These are phyloP conservation scores for Shargacucullia verbasci DNA, from an alignment of 2,888 invertebrate species.

Conservation along the genomic window DNA sequence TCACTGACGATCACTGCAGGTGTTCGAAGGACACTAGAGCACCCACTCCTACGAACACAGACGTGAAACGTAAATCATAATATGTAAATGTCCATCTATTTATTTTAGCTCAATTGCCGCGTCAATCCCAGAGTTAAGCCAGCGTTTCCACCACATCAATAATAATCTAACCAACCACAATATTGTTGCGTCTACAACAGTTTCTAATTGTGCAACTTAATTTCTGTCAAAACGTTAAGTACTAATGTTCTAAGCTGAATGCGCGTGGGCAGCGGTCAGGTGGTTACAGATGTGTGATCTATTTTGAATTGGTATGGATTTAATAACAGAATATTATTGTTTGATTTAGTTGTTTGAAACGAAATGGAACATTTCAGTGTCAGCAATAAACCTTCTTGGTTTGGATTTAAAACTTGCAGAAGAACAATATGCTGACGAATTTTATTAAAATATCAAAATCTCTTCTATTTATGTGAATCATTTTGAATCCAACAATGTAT, in stretches of 20 bases:
- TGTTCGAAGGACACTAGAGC: conserved; percentile 9
- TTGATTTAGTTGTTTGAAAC: conserved; percentile 17
- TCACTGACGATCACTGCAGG: conserved; percentile 16
- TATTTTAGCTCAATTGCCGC: conserved; percentile 33
- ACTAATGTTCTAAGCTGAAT: conserved; percentile 32
- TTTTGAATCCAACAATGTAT: no score
- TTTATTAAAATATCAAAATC: no score
- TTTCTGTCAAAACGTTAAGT: conserved; percentile 51
- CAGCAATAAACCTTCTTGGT: no score
- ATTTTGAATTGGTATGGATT: conserved; percentile 37
- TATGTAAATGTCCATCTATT: conserved; percentile 35
- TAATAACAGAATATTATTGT: conserved; percentile 24
- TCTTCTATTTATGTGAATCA: no score
- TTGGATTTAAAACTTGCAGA: no score
- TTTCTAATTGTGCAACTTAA: conserved; percentile 52
- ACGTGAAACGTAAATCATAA: conserved; percentile 24
- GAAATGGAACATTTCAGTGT: no score
- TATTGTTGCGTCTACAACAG: conserved; percentile 31
- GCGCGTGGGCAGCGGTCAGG: conserved; percentile 55
- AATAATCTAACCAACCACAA: conserved; percentile 25
- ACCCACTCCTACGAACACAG: neutral
- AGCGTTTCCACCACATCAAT: conserved; percentile 36
- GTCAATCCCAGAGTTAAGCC: conserved; percentile 27
- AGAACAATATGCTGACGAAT: no score
- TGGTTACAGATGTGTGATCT: conserved; percentile 52